These are phyloP conservation scores for Tipula vernalis DNA, from an alignment of 2,888 invertebrate genomes.

Conservation along the genomic window DNA sequence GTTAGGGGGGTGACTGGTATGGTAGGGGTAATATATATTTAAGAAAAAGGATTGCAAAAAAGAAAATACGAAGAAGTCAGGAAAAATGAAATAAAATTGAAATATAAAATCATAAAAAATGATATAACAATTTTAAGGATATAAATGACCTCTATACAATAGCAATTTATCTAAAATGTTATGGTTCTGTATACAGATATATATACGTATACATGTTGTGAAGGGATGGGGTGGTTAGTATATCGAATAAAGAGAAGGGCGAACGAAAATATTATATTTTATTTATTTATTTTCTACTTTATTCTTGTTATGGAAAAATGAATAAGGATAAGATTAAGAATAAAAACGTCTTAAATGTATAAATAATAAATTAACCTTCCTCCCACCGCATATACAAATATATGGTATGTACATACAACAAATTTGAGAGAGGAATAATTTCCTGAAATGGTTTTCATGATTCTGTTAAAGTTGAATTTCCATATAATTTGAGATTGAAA, in stretches of 20 bases:
- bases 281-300: not conserved
- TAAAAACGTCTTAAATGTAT: constrained; percentile 8
- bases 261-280: not conserved
- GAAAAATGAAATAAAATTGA: not conserved
- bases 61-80: not conserved
- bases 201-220: not conserved
- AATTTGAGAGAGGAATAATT: constrained; percentile 14
- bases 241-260: not conserved
- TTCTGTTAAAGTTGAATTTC: not conserved
- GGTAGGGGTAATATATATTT: not conserved
- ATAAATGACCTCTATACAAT: constrained; percentile 13
- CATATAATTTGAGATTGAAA: not conserved
- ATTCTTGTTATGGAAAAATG: constrained; percentile 6
- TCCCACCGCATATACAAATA: not conserved
- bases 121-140: constrained; percentile 9
- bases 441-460: constrained; percentile 13
- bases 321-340: constrained; percentile 7
- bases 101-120: not conserved
- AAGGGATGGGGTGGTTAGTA: not conserved
- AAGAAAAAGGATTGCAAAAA: constrained; percentile 8
- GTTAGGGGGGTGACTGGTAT: not conserved
- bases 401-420: constrained; percentile 11
- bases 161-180: constrained; percentile 13
- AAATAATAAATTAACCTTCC: constrained; percentile 9
- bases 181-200: not conserved